Base-by-base conservation (phyloP, 2,888 invertebrate species). In the Smittia aterrima region DNA sequence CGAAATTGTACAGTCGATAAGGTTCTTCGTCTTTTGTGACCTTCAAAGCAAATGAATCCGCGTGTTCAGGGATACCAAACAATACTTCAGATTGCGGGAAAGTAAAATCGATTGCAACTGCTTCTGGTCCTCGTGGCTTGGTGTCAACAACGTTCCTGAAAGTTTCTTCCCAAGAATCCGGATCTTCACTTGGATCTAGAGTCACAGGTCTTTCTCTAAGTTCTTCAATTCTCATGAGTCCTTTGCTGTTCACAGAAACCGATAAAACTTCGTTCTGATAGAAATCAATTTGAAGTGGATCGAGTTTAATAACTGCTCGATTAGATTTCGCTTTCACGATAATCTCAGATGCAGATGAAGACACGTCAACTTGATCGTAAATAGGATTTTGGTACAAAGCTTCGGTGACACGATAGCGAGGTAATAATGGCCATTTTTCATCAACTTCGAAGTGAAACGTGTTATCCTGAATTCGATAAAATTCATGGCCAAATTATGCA, bases 141-240 rank as follows among this genome's bases (percentile, higher is more conserved):
- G n/a, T n/a, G n/a, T n/a, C n/a, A n/a, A n/a, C n/a, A n/a, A n/a
- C n/a, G n/a, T n/a, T n/a, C n/a, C n/a, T n/a, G n/a, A n/a, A n/a
- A n/a, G n/a, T n/a, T n/a, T n/a, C n/a, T n/a, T n/a, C n/a, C n/a
- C n/a, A n/a, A n/a, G n/a, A n/a, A n/a, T n/a, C n/a, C n/a, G n/a
- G n/a, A 38, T 38, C 38, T 38, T 38, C 38, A 38, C 7, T 7
- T 11, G 38, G 38, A 6, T 38, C 7, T 7, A 11, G 38, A 38
- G 38, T 6, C 78, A 86, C 87, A 67, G 84, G 85, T 79, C 89
- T 92, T 24, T 82, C 83, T 78, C 92, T 84, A 76, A 91, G 85
- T 75, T 96, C 95, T 80, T 97, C 97, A 80, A 95, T 92, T 77
- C 91, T 87, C 80, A 97, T 87, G 76, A 96, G 87, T 7, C 92